Conservation (phyloP, 2,797 vertebrate species). For the Brachymystax lenok region DNA sequence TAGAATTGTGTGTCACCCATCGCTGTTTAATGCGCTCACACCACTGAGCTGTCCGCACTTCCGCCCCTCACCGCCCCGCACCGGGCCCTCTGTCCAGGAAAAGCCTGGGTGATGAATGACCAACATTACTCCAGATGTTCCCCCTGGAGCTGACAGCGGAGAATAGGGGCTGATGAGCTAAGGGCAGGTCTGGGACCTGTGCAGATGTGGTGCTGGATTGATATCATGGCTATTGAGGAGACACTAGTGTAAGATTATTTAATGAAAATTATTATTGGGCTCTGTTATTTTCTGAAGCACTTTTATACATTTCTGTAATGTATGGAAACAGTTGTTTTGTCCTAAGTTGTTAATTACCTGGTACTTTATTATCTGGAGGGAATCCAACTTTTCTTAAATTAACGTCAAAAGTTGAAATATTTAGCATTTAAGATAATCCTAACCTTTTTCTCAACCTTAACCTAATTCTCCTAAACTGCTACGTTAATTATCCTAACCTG, state of each 20-base stretch:
- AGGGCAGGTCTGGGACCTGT: background rate
- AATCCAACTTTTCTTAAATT: no score
- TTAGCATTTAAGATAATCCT: no score
- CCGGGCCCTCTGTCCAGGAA: conserved; percentile 30
- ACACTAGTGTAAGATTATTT: background rate
- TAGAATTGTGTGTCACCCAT: conserved; percentile 36
- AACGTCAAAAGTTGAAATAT: no score
- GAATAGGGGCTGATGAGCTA: background rate
- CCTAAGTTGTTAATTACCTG: no score
- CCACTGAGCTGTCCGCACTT: conserved; percentile 49
- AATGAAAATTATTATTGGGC: no score
- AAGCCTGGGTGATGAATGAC: conserved; percentile 55
- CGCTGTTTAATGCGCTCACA: conserved; percentile 44
- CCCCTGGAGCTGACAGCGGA: conserved; percentile 6
- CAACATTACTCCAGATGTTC: conserved; percentile 58
- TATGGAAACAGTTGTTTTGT: no score
- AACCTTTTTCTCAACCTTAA: no score
- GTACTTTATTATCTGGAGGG: no score
- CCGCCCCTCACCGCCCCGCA: background rate
- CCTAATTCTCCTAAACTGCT: no score
- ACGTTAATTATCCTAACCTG: no score
- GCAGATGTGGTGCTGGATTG: background rate
- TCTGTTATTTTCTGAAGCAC: no score
- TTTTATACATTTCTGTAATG: no score
- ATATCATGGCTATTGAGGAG: background rate